Evolutionary conservation across 2,797 vertebrate species (phyloP), one percentile per base, ranked within the genome.

Genomic region (Parauchenoglanis ngamensis): DNA sequence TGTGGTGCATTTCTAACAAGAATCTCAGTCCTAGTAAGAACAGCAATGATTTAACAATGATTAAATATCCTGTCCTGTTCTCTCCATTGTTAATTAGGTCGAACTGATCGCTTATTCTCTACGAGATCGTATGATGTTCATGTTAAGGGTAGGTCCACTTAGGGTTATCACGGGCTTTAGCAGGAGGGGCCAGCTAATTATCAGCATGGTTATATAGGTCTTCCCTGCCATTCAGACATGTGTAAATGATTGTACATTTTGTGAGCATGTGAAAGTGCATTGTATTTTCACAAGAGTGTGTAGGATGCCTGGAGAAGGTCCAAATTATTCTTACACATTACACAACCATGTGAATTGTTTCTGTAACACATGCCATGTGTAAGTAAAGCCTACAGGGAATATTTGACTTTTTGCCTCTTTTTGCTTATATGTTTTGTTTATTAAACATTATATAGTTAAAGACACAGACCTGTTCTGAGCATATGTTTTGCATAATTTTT

Each of bases 191-290:
- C 35, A 35, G 40, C 10, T 61, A 68, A 49, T 23, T 40, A 82
- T 40, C n/a, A n/a, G 19, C 57, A 23, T 68, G n/a, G 57, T 46
- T 83, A 70, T 81, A 84, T 89, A 87, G 89, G 73, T 57, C 82
- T 89, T 86, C 70, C 78, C 85, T 77, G 70, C 56, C 28, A 89
- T 89, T 84, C 63, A 85, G 73, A 44, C 54, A 65, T 81, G 52
- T 73, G 78, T 77, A 49, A 49, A n/a, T 70, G 17, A 21, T 44
- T 52, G 52, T 76, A 65, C 7, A 28, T 49, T 87, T 65, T 83
- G 83, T 75, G 35, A 35, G 23, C 59, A 21, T 77, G 57, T 83
- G 68, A 65, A n/a, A 11, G 68, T 44, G 80, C 75, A 67, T 59
- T 67, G 35, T 40, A 35, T 65, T 88, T 88, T 81, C 40, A 82